Conservation (phyloP, 2,888 invertebrate species). For the Microlaimidae sp. region DNA sequence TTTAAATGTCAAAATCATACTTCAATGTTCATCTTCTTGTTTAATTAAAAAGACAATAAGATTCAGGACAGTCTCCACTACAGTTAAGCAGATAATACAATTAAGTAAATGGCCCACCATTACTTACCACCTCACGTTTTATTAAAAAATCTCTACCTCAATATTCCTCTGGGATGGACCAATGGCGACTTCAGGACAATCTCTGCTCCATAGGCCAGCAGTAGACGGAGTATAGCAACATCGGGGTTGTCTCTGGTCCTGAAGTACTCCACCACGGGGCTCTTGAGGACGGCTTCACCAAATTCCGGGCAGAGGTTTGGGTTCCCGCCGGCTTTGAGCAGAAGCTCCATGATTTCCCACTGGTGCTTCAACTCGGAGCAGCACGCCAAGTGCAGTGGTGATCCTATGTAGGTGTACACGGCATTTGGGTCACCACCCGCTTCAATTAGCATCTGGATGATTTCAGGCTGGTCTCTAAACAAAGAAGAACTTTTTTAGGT, state of each 20-base stretch:
- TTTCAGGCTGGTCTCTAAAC: constrained; percentile 7
- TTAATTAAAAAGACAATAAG: no score
- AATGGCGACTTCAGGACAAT: constrained; percentile 4
- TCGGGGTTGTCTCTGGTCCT: not conserved
- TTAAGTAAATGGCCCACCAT: no score
- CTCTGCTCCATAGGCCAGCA: constrained; percentile 11
- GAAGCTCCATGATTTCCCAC: constrained; percentile 20
- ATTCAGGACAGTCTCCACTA: no score
- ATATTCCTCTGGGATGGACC: constrained; percentile 1
- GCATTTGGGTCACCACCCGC: constrained; percentile 41
- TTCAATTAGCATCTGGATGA: constrained; percentile 36
- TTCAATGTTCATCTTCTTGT: no score
- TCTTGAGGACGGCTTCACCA: constrained; percentile 8
- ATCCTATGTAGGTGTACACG: constrained; percentile 36
- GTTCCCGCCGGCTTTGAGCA: constrained; percentile 24
- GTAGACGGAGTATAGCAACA: constrained; percentile 4
- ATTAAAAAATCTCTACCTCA: no score
- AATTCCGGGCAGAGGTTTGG: constrained; percentile 21
- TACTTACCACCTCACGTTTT: no score
- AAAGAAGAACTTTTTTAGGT: no score
- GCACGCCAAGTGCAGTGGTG: constrained; percentile 38
- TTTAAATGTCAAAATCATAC: no score
- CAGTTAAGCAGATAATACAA: no score
- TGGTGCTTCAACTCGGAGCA: constrained; percentile 30
- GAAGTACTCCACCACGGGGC: constrained; percentile 15